phyloP scores from a whole-genome alignment of 2,113 vertebrate species.

The Ornithorhynchus anatinus region DNA sequence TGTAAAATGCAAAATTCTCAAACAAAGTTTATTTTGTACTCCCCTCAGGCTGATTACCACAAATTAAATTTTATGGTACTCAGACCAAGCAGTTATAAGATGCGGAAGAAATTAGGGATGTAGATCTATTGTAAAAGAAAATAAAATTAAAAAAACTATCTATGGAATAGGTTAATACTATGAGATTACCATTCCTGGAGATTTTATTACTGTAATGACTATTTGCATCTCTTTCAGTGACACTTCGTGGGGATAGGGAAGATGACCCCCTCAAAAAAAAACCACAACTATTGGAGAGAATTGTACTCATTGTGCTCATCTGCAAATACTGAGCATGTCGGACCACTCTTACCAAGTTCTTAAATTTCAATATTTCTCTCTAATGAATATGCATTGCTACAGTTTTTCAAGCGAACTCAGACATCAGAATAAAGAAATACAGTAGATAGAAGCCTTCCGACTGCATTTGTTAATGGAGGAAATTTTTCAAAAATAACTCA shows the following conservation, averaged over 20 bases:
- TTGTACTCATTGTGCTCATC: background rate
- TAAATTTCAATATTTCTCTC: slow-evolving; percentile 42
- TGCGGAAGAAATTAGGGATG: background rate
- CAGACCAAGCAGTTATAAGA: background rate
- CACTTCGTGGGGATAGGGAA: background rate
- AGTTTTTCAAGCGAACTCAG: slow-evolving; percentile 34
- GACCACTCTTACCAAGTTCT: slow-evolving; percentile 38
- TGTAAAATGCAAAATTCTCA: background rate
- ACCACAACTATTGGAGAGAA: background rate
- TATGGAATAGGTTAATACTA: background rate
- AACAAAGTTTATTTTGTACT: background rate
- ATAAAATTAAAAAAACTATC: background rate
- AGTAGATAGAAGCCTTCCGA: slow-evolving; percentile 17
- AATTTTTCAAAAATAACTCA: too few relatives aligned
- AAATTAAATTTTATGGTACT: slow-evolving; percentile 22
- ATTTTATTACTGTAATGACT: background rate
- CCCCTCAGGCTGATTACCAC: background rate
- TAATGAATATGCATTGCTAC: slow-evolving; percentile 27
- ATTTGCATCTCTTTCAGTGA: background rate
- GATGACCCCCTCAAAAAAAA: background rate
- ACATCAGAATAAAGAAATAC: slow-evolving; percentile 30
- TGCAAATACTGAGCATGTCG: slow-evolving; percentile 15
- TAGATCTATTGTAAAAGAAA: background rate
- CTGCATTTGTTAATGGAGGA: slow-evolving; percentile 12
- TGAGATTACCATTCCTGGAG: background rate